Evolutionary conservation across 92 coral and sea anemone species (phyloP).

Genomic region (Heteractis magnifica): DNA sequence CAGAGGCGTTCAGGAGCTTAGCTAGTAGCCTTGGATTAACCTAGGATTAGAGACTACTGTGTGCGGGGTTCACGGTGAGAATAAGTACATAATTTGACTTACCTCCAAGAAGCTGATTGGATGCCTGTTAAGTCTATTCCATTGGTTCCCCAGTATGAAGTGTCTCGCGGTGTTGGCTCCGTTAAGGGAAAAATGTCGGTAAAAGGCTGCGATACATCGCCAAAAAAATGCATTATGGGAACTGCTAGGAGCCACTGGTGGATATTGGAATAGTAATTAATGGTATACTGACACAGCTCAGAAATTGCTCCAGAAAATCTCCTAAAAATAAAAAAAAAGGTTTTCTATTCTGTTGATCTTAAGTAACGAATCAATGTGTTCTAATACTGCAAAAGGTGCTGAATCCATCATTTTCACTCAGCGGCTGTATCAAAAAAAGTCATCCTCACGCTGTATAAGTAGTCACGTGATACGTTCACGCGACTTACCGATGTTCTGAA

Average conservation of each 20-base stretch:
- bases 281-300: conserved; percentile 38
- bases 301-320: conserved; percentile 47
- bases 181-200: conserved; percentile 19
- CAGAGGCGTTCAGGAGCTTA: too few relatives aligned
- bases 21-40: too few relatives aligned
- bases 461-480: too few relatives aligned
- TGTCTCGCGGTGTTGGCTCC: conserved; percentile 36
- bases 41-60: too few relatives aligned
- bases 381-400: too few relatives aligned
- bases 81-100: neutral
- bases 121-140: conserved; percentile 44
- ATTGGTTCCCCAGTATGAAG: conserved; percentile 61
- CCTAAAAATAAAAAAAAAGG: conserved; percentile 17
- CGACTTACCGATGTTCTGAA: neutral
- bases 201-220: conserved; percentile 58
- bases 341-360: neutral
- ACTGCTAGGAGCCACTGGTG: conserved; percentile 73
- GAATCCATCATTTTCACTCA: too few relatives aligned
- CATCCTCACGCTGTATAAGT: too few relatives aligned
- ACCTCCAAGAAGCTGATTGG: conserved; percentile 12
- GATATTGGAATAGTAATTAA: neutral
- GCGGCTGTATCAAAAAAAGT: too few relatives aligned
- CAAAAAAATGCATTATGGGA: conserved; percentile 74
- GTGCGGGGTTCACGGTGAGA: too few relatives aligned
- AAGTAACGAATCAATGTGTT: too few relatives aligned